phyloP scores from a whole-genome alignment of 2,888 invertebrate genomes.

The Nymphalis c-album region DNA sequence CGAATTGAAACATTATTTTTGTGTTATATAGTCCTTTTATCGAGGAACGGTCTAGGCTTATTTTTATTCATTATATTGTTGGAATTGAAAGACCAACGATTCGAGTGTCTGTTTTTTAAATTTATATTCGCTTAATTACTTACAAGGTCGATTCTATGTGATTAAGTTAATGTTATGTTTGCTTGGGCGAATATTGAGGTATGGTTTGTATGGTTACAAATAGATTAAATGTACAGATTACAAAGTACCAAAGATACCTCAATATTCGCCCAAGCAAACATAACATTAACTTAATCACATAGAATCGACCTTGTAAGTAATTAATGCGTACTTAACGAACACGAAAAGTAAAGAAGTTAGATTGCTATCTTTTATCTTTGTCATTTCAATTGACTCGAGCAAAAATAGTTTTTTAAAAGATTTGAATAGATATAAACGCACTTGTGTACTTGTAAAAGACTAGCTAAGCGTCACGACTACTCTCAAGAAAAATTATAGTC shows the following conservation, averaged over 20 bases:
- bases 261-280: neutral
- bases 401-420: slow-evolving; percentile 11
- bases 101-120: neutral
- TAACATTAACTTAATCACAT: slow-evolving; percentile 11
- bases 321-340: neutral
- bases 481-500: too few relatives aligned
- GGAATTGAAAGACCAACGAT: too few relatives aligned
- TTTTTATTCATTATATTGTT: too few relatives aligned
- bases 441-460: neutral
- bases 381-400: slow-evolving; percentile 1
- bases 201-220: too few relatives aligned
- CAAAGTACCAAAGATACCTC: too few relatives aligned
- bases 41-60: too few relatives aligned
- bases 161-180: slow-evolving; percentile 8
- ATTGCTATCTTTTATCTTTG: slow-evolving; percentile 4
- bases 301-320: neutral
- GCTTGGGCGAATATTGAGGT: neutral
- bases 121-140: neutral
- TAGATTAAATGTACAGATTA: too few relatives aligned
- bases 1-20: too few relatives aligned
- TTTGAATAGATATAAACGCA: neutral
- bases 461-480: too few relatives aligned
- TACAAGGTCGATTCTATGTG: neutral
- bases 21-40: too few relatives aligned
- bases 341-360: neutral